phyloP scores from a whole-genome alignment of 1,140 invertebrate species.

The Dinothrombium tinctorium region DNA sequence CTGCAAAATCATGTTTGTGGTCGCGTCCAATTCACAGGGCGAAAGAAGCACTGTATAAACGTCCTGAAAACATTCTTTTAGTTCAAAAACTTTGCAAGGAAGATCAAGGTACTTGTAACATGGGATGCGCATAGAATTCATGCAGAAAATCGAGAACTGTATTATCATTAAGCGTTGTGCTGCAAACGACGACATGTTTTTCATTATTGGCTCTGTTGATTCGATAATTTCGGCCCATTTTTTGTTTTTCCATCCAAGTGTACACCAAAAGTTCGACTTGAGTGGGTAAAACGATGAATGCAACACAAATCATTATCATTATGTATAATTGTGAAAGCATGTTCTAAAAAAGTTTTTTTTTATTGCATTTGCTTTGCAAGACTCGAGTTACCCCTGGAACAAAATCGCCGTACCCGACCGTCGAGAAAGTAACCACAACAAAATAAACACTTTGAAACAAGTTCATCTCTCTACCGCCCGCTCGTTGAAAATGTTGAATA shows the following conservation, averaged over 20 bases:
- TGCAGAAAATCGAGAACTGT: conserved; percentile 95
- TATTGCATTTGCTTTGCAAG: too few species aligned
- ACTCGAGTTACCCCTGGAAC: conserved; percentile 87
- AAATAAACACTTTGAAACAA: conserved; percentile 86
- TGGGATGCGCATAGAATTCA: conserved; percentile 88
- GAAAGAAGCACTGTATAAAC: too few species aligned
- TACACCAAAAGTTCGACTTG: too few species aligned
- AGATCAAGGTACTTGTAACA: conserved; percentile 37
- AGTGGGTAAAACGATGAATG: too few species aligned
- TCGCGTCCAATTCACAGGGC: conserved; percentile 89
- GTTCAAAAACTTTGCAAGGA: conserved; percentile 80
- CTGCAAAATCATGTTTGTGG: conserved; percentile 87
- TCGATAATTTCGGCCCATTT: conserved; percentile 64
- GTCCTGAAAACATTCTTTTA: too few species aligned
- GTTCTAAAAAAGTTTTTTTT: too few species aligned
- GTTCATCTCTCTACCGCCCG: conserved; percentile 68
- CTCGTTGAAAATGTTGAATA: conserved; percentile 83
- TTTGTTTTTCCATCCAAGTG: too few species aligned
- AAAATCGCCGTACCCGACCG: conserved; percentile 76
- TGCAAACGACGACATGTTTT: conserved; percentile 87
- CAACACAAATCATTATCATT: too few species aligned
- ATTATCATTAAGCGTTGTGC: conserved; percentile 76
- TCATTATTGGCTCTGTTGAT: conserved; percentile 70
- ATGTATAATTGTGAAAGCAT: too few species aligned
- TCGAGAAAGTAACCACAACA: conserved; percentile 90